Percentiles rank a stretch among this genome's conserved stretches.
phyloP scores from a whole-genome alignment of 2,797 vertebrate species.

The Urocyon cinereoargenteus region DNA sequence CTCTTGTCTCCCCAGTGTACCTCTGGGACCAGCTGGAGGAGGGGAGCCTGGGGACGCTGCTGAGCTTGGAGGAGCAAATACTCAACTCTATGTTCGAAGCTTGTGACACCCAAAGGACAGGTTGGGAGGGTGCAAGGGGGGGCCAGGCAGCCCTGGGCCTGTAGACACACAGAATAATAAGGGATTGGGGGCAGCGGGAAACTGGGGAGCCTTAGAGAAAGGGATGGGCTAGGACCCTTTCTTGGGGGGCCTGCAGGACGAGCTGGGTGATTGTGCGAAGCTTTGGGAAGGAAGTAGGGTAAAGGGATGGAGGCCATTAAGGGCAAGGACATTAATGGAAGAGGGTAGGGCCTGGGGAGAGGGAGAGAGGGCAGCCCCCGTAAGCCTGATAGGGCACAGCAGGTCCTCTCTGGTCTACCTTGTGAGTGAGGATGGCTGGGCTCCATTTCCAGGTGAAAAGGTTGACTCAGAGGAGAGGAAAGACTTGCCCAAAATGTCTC shows the following conservation, averaged over 20 bases:
- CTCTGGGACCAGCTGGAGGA: conserved; percentile 76
- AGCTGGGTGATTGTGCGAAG: not conserved
- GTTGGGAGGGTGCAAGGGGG: conserved; percentile 68
- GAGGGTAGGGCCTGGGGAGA: not conserved
- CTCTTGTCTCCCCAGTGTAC: conserved; percentile 68
- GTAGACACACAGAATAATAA: not conserved
- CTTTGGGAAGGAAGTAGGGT: not conserved
- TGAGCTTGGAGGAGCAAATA: conserved; percentile 85
- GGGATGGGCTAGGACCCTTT: not conserved
- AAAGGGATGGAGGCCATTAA: not conserved
- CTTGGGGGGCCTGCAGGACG: not conserved
- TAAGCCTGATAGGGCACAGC: not conserved
- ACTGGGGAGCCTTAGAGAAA: not conserved
- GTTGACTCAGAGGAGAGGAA: not conserved
- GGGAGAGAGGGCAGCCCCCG: not conserved
- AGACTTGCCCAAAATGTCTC: not conserved
- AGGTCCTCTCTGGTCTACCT: not conserved
- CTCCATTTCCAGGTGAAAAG: not conserved
- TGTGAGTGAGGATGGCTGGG: not conserved
- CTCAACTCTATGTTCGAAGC: conserved; percentile 85
- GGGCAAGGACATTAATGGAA: not conserved
- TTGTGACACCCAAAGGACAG: conserved; percentile 86
- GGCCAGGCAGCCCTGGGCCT: not conserved
- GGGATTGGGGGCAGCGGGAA: not conserved
- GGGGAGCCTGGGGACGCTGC: not conserved